phyloP scores from a whole-genome alignment of 1,140 invertebrate species.

The Trachelipus rathkii region DNA sequence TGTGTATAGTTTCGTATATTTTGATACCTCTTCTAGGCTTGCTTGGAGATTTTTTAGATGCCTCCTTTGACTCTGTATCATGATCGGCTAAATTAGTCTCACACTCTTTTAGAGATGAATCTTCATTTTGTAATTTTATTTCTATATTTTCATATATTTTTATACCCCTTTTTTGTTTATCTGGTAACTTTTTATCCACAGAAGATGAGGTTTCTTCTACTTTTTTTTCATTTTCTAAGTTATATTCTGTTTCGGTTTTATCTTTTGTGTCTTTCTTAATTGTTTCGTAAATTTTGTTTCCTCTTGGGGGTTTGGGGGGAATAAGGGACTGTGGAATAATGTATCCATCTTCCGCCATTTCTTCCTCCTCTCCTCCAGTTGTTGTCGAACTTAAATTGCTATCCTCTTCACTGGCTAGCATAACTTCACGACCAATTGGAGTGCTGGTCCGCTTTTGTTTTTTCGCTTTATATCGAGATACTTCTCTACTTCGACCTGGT shows the following conservation, averaged over 20 bases:
- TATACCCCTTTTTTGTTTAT: conserved; percentile 23
- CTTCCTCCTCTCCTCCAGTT: background rate
- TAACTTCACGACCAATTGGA: conserved; percentile 20
- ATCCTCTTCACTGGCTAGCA: conserved; percentile 7
- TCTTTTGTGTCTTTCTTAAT: background rate
- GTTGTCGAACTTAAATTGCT: background rate
- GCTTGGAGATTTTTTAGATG: background rate
- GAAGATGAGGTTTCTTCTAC: background rate
- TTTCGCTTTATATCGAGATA: conserved; percentile 27
- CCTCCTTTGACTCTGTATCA: background rate
- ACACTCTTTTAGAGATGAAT: background rate
- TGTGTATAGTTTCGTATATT: conserved; percentile 24
- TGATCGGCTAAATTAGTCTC: background rate
- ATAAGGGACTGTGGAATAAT: conserved; percentile 38
- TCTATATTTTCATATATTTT: conserved; percentile 33
- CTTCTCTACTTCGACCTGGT: conserved; percentile 24
- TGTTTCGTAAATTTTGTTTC: conserved; percentile 37
- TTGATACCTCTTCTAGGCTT: conserved; percentile 18
- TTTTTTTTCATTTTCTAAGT: background rate
- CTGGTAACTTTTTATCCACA: background rate
- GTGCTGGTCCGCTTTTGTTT: conserved; percentile 39
- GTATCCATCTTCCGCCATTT: conserved; percentile 38
- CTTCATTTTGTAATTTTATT: conserved; percentile 4
- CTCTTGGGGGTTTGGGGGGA: conserved; percentile 35
- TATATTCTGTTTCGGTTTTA: background rate